Percentiles rank a stretch among this genome's conserved stretches.
Evolutionary conservation across 2,797 vertebrate genomes (phyloP).

Genomic region (Galago senegalensis): DNA sequence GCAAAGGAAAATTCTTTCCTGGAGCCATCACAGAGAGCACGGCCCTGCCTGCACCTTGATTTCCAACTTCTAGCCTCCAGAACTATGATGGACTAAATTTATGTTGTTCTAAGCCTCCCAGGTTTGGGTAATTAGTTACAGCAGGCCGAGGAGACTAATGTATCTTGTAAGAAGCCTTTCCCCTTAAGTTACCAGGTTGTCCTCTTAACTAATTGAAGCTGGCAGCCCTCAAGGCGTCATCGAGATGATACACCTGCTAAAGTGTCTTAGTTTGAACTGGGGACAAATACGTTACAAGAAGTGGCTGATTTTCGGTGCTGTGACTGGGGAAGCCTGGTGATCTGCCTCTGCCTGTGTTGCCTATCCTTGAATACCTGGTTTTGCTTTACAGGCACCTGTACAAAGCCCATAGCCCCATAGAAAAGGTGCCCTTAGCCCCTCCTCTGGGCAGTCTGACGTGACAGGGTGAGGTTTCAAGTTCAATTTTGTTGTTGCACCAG

Average conservation of each 20-base stretch:
- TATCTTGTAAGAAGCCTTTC: background rate
- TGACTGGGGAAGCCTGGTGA: background rate
- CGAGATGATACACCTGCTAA: background rate
- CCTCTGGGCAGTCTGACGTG: background rate
- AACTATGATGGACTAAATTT: background rate
- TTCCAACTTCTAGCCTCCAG: background rate
- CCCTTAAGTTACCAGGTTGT: background rate
- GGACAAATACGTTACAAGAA: background rate
- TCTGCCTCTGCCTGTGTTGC: too few species aligned
- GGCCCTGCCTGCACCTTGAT: background rate
- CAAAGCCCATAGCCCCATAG: background rate
- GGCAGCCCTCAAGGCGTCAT: background rate
- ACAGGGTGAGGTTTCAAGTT: background rate
- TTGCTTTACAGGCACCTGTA: background rate
- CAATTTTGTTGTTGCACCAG: background rate
- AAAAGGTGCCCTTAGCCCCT: background rate
- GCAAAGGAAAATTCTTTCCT: background rate
- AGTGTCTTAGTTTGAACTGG: background rate
- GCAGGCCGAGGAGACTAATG: background rate
- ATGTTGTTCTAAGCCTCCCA: background rate
- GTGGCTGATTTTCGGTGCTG: background rate
- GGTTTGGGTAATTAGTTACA: background rate
- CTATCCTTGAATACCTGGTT: background rate
- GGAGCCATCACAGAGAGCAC: background rate
- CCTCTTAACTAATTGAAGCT: background rate